A percentile compares a stretch with the other conserved stretches of the same genome.
Conservation (phyloP, 1,140 invertebrate species). For the Cydia fagiglandana region DNA sequence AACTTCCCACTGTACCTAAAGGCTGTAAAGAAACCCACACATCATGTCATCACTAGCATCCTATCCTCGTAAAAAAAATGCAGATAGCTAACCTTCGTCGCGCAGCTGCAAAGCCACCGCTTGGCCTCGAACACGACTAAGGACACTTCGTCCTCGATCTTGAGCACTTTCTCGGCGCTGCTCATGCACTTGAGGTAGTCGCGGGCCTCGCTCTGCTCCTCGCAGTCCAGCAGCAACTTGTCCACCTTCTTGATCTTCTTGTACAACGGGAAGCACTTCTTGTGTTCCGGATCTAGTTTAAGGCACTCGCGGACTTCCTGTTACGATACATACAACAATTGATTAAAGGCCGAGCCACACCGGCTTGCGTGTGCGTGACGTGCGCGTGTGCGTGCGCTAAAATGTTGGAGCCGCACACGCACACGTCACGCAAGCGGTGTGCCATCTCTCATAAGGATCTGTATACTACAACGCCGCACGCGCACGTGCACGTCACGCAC, state of each 20-base stretch:
- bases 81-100: slow-evolving; percentile 77
- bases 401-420: too few species aligned
- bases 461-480: too few species aligned
- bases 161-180: slow-evolving; percentile 84
- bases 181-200: slow-evolving; percentile 88
- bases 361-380: too few species aligned
- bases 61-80: neutral
- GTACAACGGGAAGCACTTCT: slow-evolving; percentile 96
- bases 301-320: slow-evolving; percentile 98
- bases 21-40: too few species aligned
- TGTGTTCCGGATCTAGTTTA: slow-evolving; percentile 98
- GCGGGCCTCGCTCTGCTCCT: slow-evolving; percentile 83
- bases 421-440: too few species aligned
- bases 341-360: too few species aligned
- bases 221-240: slow-evolving; percentile 89
- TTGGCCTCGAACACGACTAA: slow-evolving; percentile 88
- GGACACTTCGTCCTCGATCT: slow-evolving; percentile 84
- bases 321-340: slow-evolving; percentile 20
- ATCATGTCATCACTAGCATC: too few species aligned
- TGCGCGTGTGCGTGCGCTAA: too few species aligned
- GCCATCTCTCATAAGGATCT: too few species aligned
- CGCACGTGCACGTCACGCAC: too few species aligned
- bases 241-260: slow-evolving; percentile 98
- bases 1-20: too few species aligned
- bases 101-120: slow-evolving; percentile 87